Percentiles rank a stretch among this genome's conserved stretches.
Evolutionary conservation across 2,113 vertebrate genomes (phyloP).

Genomic region (Pachypanchax playfairii): DNA sequence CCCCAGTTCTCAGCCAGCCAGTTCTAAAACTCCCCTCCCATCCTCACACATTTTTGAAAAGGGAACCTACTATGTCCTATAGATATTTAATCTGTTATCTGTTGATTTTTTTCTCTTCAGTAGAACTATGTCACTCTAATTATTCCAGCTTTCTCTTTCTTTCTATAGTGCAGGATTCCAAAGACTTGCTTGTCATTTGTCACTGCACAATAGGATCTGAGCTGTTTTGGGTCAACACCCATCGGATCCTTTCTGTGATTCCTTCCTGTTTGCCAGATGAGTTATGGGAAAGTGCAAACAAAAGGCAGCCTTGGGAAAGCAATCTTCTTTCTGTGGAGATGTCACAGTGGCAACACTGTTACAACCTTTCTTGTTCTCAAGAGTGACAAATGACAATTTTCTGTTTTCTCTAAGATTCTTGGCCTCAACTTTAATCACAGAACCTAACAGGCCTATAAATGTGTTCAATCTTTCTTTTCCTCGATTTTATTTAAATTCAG

Average conservation of each 20-base stretch:
- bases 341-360: conserved; percentile 45
- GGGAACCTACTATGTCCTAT: conserved; percentile 37
- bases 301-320: conserved; percentile 61
- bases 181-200: conserved; percentile 69
- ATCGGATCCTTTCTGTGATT: conserved; percentile 63
- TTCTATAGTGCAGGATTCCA: conserved; percentile 24
- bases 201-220: conserved; percentile 66
- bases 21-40: not conserved
- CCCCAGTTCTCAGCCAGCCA: conserved; percentile 8
- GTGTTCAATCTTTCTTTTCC: not conserved
- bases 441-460: conserved; percentile 21
- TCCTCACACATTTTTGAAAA: conserved; percentile 15
- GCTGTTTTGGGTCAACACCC: conserved; percentile 67
- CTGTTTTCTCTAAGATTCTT: conserved; percentile 42
- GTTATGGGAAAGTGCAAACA: conserved; percentile 56
- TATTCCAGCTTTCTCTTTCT: conserved; percentile 57
- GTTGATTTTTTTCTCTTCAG: conserved; percentile 43
- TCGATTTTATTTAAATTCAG: not conserved
- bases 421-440: conserved; percentile 14
- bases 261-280: conserved; percentile 70
- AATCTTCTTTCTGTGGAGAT: conserved; percentile 42
- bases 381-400: conserved; percentile 56
- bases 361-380: conserved; percentile 32
- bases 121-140: conserved; percentile 58
- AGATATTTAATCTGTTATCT: conserved; percentile 27